Percentiles rank a stretch among this genome's conserved stretches.
Conservation (phyloP, 1,140 invertebrate species). For the Lepidurus arcticus region DNA sequence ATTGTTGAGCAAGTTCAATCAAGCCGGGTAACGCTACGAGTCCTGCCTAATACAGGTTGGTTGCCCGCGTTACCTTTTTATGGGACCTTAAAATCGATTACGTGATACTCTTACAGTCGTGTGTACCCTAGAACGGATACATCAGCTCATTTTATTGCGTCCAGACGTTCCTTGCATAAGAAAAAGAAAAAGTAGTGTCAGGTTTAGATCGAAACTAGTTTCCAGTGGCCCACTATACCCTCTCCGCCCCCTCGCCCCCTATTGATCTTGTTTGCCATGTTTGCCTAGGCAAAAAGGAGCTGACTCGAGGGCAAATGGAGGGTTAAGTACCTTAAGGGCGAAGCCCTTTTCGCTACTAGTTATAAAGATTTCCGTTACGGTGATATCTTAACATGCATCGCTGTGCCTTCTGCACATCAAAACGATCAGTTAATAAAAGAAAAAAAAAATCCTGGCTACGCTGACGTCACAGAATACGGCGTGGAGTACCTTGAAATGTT, state of each 20-base stretch:
- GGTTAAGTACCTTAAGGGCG: constrained; percentile 2
- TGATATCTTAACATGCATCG: neutral
- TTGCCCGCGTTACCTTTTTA: no score
- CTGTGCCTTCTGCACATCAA: neutral
- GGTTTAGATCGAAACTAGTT: no score
- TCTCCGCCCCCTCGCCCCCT: neutral
- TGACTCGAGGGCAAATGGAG: constrained; percentile 17
- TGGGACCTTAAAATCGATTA: no score
- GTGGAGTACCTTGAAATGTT: neutral
- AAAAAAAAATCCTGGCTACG: neutral
- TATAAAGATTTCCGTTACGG: constrained; percentile 3
- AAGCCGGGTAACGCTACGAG: no score
- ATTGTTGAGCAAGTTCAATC: no score
- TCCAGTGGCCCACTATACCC: neutral
- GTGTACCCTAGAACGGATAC: no score
- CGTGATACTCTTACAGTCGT: no score
- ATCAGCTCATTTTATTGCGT: no score
- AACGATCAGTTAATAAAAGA: neutral
- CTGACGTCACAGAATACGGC: neutral
- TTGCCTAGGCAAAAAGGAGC: constrained; percentile 3
- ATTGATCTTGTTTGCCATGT: constrained; percentile 22
- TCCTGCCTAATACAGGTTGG: no score
- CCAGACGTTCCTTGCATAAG: no score
- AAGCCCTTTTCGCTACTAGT: neutral
- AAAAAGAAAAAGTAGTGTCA: no score